A percentile compares a stretch with the other conserved stretches of the same genome.
These are phyloP conservation scores for Meteorus colon DNA, from an alignment of 2,888 invertebrate species.

Conservation along the genomic window DNA sequence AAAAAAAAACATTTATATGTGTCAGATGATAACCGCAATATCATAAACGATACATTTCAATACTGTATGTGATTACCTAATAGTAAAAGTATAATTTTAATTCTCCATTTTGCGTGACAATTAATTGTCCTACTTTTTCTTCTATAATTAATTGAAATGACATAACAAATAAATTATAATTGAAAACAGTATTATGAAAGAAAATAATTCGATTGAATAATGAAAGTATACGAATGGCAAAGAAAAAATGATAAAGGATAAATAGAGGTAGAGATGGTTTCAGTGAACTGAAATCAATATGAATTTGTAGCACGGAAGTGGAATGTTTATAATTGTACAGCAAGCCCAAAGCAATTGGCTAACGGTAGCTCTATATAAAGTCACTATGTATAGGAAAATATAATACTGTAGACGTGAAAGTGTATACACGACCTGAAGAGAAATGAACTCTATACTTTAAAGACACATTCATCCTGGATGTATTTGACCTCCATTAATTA, in stretches of 20 bases:
- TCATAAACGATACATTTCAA: not conserved
- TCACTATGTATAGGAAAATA: not conserved
- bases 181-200: not conserved
- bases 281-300: not conserved
- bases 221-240: not conserved
- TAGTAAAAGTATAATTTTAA: slow-evolving; percentile 13
- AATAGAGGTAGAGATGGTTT: not conserved
- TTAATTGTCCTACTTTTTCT: not conserved
- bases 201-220: not conserved
- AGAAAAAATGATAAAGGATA: not conserved
- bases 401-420: slow-evolving; percentile 11
- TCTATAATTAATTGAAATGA: not conserved
- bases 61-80: not conserved
- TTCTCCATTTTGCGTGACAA: not conserved
- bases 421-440: not conserved
- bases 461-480: not conserved
- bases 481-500: slow-evolving; percentile 1
- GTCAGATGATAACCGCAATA: slow-evolving; percentile 1
- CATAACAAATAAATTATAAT: not conserved
- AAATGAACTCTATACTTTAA: slow-evolving; percentile 15
- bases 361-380: slow-evolving; percentile 17
- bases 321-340: slow-evolving; percentile 15
- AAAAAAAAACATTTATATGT: not conserved
- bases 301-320: not conserved
- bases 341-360: not conserved